Evolutionary conservation across 2,113 vertebrate species (phyloP), one percentile per base, ranked within the genome.

Genomic region (Sclerurus mexicanus): DNA sequence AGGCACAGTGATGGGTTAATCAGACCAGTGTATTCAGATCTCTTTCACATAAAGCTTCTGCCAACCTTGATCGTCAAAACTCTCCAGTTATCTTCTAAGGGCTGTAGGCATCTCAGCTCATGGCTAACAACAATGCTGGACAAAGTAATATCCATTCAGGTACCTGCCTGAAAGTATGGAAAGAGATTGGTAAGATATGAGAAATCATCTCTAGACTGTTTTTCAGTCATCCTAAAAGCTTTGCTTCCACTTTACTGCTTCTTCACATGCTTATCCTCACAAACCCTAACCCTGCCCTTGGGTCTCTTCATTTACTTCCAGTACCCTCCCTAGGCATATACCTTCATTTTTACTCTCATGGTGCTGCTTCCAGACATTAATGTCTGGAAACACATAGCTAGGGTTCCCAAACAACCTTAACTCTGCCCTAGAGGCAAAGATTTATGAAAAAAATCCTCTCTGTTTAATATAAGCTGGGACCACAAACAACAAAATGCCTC

Each of bases 381-480:
- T 96, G 94, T n/a, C 86, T 97, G 60, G 84, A 82, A 96, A 96
- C 83, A 86, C 94, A 87, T 49, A 95, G 84, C 80, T 72, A 92
- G 86, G 91, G 68, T 82, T 97, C 93, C 94, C 86, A 89, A 91
- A 96, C 73, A 91, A 91, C 60, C 91, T 78, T 96, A 92, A 96
- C 56, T 95, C 84, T 94, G 89, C 94, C 86, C 89, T 76, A 60
- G 95, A 95, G 95, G 84, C 60, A 91, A 82, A 90, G 93, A 96
- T 95, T 95, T 95, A 96, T 96, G 93, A 95, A 95, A 94, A 94
- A 96, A 95, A 21, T 89, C 60, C 80, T 91, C 76, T 80, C 73
- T 81, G 59, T 84, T 97, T 97, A 97, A 97, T 97, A 92, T 95
- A 96, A 95, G 44, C 91, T 97, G 96, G 96, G 96, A 97, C 95